Base-by-base conservation (phyloP, 2,113 vertebrate genomes). In the Bombycilla garrulus region DNA sequence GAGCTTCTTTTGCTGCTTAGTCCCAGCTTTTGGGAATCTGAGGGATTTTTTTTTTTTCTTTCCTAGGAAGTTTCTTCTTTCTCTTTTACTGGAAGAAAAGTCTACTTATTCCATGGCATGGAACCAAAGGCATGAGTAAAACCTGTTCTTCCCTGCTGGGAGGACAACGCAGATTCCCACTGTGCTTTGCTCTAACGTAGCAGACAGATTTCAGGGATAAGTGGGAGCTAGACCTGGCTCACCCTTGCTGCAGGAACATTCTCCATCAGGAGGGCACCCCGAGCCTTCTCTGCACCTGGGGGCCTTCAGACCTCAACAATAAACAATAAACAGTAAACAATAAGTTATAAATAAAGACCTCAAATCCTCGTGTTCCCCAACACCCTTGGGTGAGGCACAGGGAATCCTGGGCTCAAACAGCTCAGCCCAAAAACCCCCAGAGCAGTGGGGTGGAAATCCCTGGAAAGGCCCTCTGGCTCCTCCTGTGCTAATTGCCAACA, bases 141-240 rank as follows among this genome's bases (percentile, higher is more conserved):
- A 9, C n/a, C 9, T 2, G 1, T 10, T 76, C 11, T 54, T 42
- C 47, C 35, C 45, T 69, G 16, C 47, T 69, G 44, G 33, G 12
- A 88, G 35, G 47, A 67, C 65, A 81, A n/a, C 28, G 12, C 7
- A 62, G 25, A n/a, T 29, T 65, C 25, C 47, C 16, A 22, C 7
- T 18, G 8, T 36, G 31, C 15, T 64, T 17, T 81, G 44, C 29
- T 83, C 47, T 51, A 6, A 12, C 0, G 0, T 0, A 19, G 25
- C 19, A 50, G 33, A 20, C 12, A 38, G 81, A 3, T 10, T 26
- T 7, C 50, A 33, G 51, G 64, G 25, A 15, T 11, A 5, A 40
- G 20, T 2, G 5, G 48, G 79, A 67, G 3, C 9, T 17, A 5
- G 17, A 4, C 31, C 50, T 31, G 17, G 33, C 12, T 26, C 20